These are phyloP conservation scores for Lordiphosa clarofinis DNA, from an alignment of 1,140 invertebrate species.

Conservation along the genomic window DNA sequence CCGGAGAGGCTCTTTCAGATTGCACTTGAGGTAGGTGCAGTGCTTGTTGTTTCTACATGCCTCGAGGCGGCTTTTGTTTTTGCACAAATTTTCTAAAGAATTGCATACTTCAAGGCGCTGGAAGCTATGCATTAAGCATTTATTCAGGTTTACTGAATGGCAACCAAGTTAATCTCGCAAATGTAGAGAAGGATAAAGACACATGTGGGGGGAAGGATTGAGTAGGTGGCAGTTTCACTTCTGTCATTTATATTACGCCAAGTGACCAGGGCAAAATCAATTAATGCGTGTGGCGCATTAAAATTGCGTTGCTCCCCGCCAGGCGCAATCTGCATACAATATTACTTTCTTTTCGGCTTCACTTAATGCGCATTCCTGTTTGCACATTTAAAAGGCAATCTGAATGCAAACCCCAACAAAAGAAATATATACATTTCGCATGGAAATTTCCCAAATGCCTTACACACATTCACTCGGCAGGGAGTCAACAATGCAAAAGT, in stretches of 20 bases:
- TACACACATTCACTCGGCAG: constrained; percentile 5
- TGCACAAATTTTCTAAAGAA: constrained; percentile 48
- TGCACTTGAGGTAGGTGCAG: constrained; percentile 51
- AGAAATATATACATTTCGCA: constrained; percentile 30
- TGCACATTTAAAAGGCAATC: constrained; percentile 57
- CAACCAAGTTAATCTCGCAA: constrained; percentile 53
- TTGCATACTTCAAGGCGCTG: constrained; percentile 39
- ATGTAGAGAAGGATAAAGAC: constrained; percentile 28
- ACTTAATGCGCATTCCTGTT: constrained; percentile 48
- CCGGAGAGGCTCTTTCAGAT: constrained; percentile 39
- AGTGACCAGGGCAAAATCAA: constrained; percentile 64
- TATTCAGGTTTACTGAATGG: constrained; percentile 31
- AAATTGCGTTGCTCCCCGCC: constrained; percentile 37
- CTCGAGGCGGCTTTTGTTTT: constrained; percentile 46
- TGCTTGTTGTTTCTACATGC: constrained; percentile 22
- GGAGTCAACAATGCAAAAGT: constrained; percentile 40
- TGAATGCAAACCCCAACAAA: constrained; percentile 8
- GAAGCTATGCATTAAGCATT: constrained; percentile 44
- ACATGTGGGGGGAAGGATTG: constrained; percentile 9
- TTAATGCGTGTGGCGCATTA: constrained; percentile 40
- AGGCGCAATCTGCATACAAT: neutral
- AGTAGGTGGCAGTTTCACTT: constrained; percentile 15
- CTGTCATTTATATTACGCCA: constrained; percentile 41
- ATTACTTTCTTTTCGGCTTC: constrained; percentile 19
- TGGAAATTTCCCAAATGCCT: constrained; percentile 20